Evolutionary conservation across 2,888 invertebrate species (phyloP).

Genomic region (Thereva unica): DNA sequence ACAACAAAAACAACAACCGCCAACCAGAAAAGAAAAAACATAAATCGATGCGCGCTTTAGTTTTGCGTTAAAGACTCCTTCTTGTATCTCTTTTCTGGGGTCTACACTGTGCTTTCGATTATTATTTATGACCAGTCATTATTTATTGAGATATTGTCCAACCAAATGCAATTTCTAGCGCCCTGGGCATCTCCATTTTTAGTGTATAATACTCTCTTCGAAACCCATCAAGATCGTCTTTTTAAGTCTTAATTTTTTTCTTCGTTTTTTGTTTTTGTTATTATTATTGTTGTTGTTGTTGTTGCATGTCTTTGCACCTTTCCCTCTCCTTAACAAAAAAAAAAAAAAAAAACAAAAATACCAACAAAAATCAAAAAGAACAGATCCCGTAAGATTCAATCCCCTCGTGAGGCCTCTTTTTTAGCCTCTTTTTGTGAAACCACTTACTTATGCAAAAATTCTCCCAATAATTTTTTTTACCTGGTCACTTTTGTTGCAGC

Average conservation of each 20-base stretch:
- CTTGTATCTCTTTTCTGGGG: no score
- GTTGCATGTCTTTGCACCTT: no score
- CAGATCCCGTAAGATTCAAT: no score
- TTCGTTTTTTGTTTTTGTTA: not conserved
- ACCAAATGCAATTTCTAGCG: conserved; percentile 52
- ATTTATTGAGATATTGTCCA: conserved; percentile 54
- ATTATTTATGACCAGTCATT: conserved; percentile 54
- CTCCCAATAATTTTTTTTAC: conserved; percentile 10
- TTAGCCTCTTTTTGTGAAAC: conserved; percentile 1
- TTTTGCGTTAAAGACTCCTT: no score
- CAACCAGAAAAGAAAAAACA: no score
- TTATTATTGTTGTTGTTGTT: not conserved
- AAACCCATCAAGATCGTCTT: not conserved
- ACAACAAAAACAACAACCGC: no score
- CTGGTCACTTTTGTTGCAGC: conserved; percentile 7
- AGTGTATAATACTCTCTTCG: not conserved
- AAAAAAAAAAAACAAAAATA: no score
- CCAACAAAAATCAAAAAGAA: no score
- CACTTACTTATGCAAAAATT: conserved; percentile 37
- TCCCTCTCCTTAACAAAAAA: no score
- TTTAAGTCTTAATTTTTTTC: not conserved
- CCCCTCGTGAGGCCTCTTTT: no score
- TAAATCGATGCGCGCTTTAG: no score
- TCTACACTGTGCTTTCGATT: conserved; percentile 46
- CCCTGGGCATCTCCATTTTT: conserved; percentile 46